Base-by-base conservation (phyloP, 2,888 invertebrate species). In the Melinopterus prodromus region DNA sequence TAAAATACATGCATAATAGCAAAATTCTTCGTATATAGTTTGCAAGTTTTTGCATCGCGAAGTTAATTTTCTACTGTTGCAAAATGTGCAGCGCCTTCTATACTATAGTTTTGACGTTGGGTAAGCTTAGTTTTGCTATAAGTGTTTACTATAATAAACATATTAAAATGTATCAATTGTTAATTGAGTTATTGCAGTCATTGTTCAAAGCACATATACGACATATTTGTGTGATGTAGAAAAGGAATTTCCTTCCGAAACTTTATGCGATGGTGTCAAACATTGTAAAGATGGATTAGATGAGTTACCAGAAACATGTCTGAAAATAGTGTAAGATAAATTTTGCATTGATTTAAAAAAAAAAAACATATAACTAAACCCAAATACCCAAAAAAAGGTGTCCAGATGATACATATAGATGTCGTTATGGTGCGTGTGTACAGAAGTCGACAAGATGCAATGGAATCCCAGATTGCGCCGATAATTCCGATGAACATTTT, bases 341-440 rank as follows among this genome's bases (percentile, higher is more conserved):
- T n/a, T n/a, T n/a, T n/a, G n/a, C n/a, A n/a, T n/a, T n/a, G n/a
- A n/a, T n/a, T n/a, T n/a, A n/a, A n/a, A n/a, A n/a, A n/a, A n/a
- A n/a, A n/a, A n/a, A n/a, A n/a, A n/a, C n/a, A n/a, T 53, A 53
- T 7, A 53, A 53, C 53, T 53, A 12, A 53, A 12, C 53, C 12
- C 53, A 53, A 53, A 53, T 53, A 53, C 12, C 12, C 7, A 53
- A 1, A 53, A 53, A 53, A 53, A 85, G 86, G 12, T 86, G 86
- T 78, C 84, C 85, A 70, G 36, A 76, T 69, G 38, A 83, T 37
- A 84, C 84, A 71, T 88, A 87, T 81, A 86, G 87, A 78, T 89
- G 88, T 82, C 83, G 85, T 78, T 88, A 87, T 80, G 88, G 88
- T 26, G 89, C 87, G 0, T 88, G 88, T 78, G 83, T 88, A 69